These are phyloP conservation scores for Tragelaphus strepsiceros DNA, from an alignment of 2,113 vertebrate species.

Conservation along the genomic window DNA sequence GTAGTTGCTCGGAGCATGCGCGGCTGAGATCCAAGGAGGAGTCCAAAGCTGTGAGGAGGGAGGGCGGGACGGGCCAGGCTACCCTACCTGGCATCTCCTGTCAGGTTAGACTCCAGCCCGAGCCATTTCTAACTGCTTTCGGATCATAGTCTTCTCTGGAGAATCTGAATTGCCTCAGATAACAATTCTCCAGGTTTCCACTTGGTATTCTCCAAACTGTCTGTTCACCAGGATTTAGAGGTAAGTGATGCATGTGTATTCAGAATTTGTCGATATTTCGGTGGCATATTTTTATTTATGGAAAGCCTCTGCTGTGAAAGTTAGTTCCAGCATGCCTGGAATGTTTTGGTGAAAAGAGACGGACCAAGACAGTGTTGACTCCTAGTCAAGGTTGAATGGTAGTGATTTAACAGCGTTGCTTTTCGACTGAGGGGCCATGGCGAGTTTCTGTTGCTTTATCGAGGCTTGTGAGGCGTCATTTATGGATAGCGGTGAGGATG, in stretches of 20 bases:
- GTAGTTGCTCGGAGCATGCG: accelerated
- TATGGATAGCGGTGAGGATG: too few species aligned
- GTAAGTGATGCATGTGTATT: neutral
- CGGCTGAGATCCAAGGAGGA: accelerated
- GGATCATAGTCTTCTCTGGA: neutral
- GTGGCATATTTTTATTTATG: neutral
- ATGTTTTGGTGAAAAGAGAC: neutral
- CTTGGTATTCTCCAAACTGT: neutral
- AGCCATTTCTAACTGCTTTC: neutral
- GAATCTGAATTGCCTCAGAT: neutral
- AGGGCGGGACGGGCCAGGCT: accelerated
- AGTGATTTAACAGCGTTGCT: neutral
- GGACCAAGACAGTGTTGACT: neutral
- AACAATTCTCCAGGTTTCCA: neutral
- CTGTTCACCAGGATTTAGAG: neutral
- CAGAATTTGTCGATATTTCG: neutral
- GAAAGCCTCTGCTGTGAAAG: neutral
- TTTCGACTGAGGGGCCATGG: neutral
- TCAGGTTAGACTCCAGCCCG: neutral
- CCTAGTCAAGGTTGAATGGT: too few species aligned
- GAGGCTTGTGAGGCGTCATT: neutral
- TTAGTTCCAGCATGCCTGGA: neutral
- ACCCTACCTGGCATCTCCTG: neutral
- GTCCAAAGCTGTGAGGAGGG: too few species aligned
- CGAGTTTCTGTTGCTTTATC: neutral